Evolutionary conservation across 2,113 vertebrate genomes (phyloP), one percentile per base, ranked within the genome.

Genomic region (Microcebus jonahi): DNA sequence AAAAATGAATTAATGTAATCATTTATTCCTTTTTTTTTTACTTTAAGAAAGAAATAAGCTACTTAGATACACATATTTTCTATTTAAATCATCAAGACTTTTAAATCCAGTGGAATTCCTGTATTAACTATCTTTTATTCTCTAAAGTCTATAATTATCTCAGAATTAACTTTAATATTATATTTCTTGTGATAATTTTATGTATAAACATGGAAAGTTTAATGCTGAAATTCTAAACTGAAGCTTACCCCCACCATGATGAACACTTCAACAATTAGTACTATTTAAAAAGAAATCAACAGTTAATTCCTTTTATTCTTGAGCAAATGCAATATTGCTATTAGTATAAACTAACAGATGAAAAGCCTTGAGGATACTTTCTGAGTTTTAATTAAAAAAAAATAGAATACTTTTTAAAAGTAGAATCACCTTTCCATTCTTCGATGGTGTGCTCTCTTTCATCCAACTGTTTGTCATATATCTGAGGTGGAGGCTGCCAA

Each of bases 381-480:
- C 65, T 55, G 42, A 59, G 42, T 67, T 85, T 83, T 34, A 68
- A 31, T 27, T 55, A 45, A 70, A 77, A 23, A 23, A 39, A 93
- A 84, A 84, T n/a, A 9, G 1, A 11, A 80, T 21, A 75, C 4
- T 50, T 29, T 73, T 97, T 50, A 14, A 53, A 53, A 65, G 67
- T 34, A 86, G 6, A 73, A 0, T 98, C 98, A 99, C 99, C 99
- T 99, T 99, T 99, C 99, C 99, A 99, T 98, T 99, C 99, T 97
- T 99, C 99, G 14, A 99, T 99, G 94, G 99, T 99, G 97, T 99
- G 99, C 99, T 99, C 99, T 99, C 99, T 99, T 98, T 99, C 99
- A 98, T 99, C 99, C 98, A 99, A 98, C 97, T 99, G 99, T 95
- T 99, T 99, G 98, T 99, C 99, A n/a, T 99, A 99, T 98, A 99